Evolutionary conservation across 2,888 invertebrate genomes (phyloP).

Genomic region (Seira musarum): DNA sequence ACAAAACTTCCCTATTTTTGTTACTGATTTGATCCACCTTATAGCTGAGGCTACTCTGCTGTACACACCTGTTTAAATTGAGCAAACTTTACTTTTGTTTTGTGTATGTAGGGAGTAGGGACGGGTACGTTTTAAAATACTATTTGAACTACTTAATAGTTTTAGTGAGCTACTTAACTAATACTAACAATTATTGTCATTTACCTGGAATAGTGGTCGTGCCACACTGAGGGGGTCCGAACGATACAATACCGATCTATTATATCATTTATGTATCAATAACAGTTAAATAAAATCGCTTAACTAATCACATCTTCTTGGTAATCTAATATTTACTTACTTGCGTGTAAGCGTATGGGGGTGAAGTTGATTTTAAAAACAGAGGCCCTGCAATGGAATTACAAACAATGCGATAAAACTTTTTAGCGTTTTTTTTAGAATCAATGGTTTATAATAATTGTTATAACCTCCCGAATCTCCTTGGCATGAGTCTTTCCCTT

Average conservation of each 20-base stretch:
- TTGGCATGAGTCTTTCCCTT: slow-evolving; percentile 54
- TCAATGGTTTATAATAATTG: slow-evolving; percentile 10
- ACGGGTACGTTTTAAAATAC: too few relatives aligned
- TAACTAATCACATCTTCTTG: background rate
- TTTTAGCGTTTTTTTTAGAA: too few relatives aligned
- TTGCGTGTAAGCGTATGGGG: slow-evolving; percentile 51
- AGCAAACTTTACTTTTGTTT: too few relatives aligned
- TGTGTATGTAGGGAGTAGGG: too few relatives aligned
- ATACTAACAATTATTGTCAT: background rate
- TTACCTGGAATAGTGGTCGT: slow-evolving; percentile 43
- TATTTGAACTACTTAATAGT: too few relatives aligned
- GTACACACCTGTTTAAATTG: slow-evolving; percentile 55
- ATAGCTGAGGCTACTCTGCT: slow-evolving; percentile 55
- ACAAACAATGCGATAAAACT: too few relatives aligned
- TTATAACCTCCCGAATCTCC: slow-evolving; percentile 47
- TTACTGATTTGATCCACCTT: slow-evolving; percentile 62
- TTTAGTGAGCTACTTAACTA: too few relatives aligned
- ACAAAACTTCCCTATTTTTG: slow-evolving; percentile 60
- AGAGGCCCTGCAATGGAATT: slow-evolving; percentile 52
- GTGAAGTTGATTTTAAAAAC: slow-evolving; percentile 34
- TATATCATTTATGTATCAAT: background rate
- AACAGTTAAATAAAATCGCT: background rate
- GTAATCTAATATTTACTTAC: slow-evolving; percentile 4
- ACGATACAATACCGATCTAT: slow-evolving; percentile 60
- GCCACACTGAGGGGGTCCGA: slow-evolving; percentile 61